phyloP scores from a whole-genome alignment of 2,113 vertebrate species.

The Puma concolor region DNA sequence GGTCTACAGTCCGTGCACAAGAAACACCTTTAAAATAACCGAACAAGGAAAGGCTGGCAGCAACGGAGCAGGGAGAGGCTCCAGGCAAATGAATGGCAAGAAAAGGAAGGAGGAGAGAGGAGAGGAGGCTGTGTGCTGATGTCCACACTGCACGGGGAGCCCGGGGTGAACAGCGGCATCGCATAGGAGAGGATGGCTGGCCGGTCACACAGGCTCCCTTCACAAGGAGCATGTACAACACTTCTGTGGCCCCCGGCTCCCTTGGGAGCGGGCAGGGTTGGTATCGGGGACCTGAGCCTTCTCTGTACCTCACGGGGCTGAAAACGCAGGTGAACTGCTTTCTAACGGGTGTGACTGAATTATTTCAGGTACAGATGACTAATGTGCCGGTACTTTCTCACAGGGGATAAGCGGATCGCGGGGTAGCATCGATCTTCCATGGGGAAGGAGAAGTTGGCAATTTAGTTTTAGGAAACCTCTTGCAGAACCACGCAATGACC shows the following conservation, averaged over 20 bases:
- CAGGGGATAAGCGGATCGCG: neutral
- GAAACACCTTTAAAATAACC: neutral
- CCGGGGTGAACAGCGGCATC: too few species aligned
- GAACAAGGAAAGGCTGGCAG: neutral
- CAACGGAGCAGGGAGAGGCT: too few species aligned
- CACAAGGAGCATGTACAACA: neutral
- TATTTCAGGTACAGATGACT: neutral
- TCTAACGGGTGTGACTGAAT: too few species aligned
- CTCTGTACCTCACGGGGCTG: too few species aligned
- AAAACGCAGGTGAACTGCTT: neutral
- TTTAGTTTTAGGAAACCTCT: neutral
- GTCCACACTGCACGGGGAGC: too few species aligned
- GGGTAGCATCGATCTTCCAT: accelerated
- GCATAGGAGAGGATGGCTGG: accelerated
- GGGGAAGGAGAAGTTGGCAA: neutral
- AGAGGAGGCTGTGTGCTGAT: too few species aligned
- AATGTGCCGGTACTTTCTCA: too few species aligned
- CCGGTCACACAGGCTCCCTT: neutral
- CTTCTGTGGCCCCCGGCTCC: neutral
- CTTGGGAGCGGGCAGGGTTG: neutral
- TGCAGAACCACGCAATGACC: neutral
- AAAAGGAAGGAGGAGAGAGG: neutral
- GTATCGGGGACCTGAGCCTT: accelerated
- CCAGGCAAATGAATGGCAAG: accelerated
- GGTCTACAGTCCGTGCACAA: accelerated